A percentile compares a stretch with the other conserved stretches of the same genome.
These are phyloP conservation scores for Coenonympha arcania DNA, from an alignment of 2,888 invertebrate genomes.

Conservation along the genomic window DNA sequence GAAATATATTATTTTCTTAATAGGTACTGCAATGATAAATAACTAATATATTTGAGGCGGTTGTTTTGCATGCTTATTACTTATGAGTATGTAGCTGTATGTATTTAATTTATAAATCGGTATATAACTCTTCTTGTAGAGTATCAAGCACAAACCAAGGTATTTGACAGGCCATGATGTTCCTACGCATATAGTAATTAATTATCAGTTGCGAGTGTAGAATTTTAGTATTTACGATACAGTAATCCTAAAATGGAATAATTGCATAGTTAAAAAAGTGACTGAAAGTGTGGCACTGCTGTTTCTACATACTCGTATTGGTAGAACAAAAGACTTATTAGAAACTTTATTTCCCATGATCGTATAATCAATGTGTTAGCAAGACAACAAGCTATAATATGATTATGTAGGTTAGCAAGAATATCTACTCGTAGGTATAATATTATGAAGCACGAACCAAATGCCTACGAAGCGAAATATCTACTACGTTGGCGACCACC, in stretches of 20 bases:
- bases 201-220: too few relatives aligned
- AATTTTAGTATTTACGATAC: background rate
- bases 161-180: too few relatives aligned
- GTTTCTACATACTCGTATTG: background rate
- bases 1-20: too few relatives aligned
- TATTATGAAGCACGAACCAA: background rate
- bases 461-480: background rate
- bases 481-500: too few relatives aligned
- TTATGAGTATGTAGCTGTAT: too few relatives aligned
- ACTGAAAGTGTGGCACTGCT: background rate
- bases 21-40: too few relatives aligned
- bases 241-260: background rate
- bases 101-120: too few relatives aligned
- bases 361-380: conserved; percentile 12
- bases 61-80: too few relatives aligned
- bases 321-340: conserved; percentile 18
- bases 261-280: background rate
- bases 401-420: background rate
- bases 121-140: too few relatives aligned
- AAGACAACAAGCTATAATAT: background rate
- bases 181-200: too few relatives aligned
- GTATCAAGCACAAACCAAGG: too few relatives aligned
- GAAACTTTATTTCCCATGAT: conserved; percentile 25
- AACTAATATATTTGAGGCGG: too few relatives aligned
- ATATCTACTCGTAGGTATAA: background rate